Evolutionary conservation across 1,140 invertebrate genomes (phyloP).

Genomic region (Ceratoteleas bidentatus): DNA sequence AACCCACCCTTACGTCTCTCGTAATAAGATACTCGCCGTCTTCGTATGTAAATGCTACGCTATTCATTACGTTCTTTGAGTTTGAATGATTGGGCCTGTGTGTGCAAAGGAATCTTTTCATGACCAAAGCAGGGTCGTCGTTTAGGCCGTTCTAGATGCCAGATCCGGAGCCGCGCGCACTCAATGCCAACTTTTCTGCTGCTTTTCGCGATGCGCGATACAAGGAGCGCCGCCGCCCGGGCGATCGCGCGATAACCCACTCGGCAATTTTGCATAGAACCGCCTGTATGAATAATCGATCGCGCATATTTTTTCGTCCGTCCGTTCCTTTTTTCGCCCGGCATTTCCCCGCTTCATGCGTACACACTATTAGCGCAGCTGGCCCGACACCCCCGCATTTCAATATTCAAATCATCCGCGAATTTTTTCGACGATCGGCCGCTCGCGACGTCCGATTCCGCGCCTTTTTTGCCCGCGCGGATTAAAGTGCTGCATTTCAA

Average conservation of each 20-base stretch:
- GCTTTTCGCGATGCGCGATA: constrained; percentile 51
- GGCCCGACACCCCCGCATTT: constrained; percentile 78
- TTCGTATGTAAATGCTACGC: constrained; percentile 81
- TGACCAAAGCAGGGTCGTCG: constrained; percentile 75
- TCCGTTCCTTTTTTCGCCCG: constrained; percentile 4
- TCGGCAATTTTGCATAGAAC: constrained; percentile 38
- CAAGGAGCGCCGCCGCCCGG: constrained; percentile 28
- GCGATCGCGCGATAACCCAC: constrained; percentile 42
- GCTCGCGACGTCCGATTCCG: neutral
- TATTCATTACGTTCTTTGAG: constrained; percentile 79
- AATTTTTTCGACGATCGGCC: constrained; percentile 7
- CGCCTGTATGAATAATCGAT: constrained; percentile 47
- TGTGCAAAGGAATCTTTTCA: constrained; percentile 78
- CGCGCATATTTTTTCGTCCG: constrained; percentile 7
- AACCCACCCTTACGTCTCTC: constrained; percentile 73
- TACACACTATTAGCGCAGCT: constrained; percentile 70
- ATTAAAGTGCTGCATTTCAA: constrained; percentile 52
- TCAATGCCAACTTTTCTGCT: constrained; percentile 54
- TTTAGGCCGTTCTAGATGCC: constrained; percentile 60
- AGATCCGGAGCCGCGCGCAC: constrained; percentile 41
- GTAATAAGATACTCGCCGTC: constrained; percentile 82
- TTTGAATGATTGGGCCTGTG: constrained; percentile 79
- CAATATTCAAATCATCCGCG: constrained; percentile 78
- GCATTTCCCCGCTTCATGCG: constrained; percentile 68
- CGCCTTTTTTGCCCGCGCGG: constrained; percentile 1